Base-by-base conservation (phyloP, 2,888 invertebrate genomes). In the Choreutis nemorana region DNA sequence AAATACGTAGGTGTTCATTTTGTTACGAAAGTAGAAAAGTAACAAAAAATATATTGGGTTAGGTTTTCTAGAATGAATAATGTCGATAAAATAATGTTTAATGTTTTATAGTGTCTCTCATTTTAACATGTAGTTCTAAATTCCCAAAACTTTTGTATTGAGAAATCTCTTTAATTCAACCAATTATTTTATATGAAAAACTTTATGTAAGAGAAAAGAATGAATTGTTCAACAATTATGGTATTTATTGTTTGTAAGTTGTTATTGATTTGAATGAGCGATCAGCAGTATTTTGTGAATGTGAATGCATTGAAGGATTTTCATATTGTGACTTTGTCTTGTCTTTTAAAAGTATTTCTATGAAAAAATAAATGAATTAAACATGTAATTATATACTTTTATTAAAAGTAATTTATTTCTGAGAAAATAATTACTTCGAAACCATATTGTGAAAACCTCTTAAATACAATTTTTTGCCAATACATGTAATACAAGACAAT, bases 291-390 rank as follows among this genome's bases (percentile, higher is more conserved):
- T 68, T 65, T 67, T 64, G 62, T 65, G 58, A 59, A 68, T 62
- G 63, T 67, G 63, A 65, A 66, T 54, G 57, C 55, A 61, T 62
- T 50, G 52, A 50, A 59, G 63, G 55, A 71, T 63, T 72, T 73
- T 68, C 68, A 67, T 73, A 72, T 66, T 72, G 70, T 67, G 73
- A 75, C 67, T 67, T 61, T 70, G 65, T 71, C 62, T 62, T 67
- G 67, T 73, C 72, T 75, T 72, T 70, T 68, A 70, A 70, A 71
- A 75, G 64, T 75, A 77, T 77, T 77, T 75, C 67, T 75, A 75
- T 75, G 67, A 68, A 75, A 68, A 63, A 55, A 64, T 55, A 11
- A 43, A 62, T 55, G 43, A 71, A 71, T 64, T 62, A 68, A 65
- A 36, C 54, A 65, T 64, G 65, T 72, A 66, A 72, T 58, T 67